A percentile compares a stretch with the other conserved stretches of the same genome.
Evolutionary conservation across 2,797 vertebrate species (phyloP).

Genomic region (Acanthopagrus latus): DNA sequence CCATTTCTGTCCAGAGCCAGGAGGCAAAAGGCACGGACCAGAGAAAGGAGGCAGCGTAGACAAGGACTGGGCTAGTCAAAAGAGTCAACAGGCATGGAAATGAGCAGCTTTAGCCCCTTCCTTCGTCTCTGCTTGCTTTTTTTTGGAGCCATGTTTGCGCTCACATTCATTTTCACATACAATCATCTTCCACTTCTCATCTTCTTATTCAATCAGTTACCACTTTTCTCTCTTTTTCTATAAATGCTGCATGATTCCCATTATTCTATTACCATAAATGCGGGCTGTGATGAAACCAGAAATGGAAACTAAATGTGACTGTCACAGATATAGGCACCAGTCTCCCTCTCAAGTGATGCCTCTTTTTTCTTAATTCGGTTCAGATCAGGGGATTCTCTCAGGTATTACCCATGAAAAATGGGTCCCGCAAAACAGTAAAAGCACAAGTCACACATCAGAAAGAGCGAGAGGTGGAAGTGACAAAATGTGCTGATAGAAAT

Average conservation of each 20-base stretch:
- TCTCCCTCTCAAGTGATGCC: slow-evolving; percentile 3
- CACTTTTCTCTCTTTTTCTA: slow-evolving; percentile 7
- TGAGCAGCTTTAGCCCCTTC: slow-evolving; percentile 57
- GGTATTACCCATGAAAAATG: slow-evolving; percentile 1
- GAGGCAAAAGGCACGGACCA: slow-evolving; percentile 67
- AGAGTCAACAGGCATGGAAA: slow-evolving; percentile 78
- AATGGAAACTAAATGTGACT: slow-evolving; percentile 33
- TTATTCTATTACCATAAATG: slow-evolving; percentile 18
- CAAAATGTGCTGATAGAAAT: slow-evolving; percentile 6
- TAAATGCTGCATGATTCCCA: slow-evolving; percentile 26
- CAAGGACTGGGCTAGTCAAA: slow-evolving; percentile 57
- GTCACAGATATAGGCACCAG: slow-evolving; percentile 1
- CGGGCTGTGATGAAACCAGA: slow-evolving; percentile 17
- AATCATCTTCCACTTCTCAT: slow-evolving; percentile 10
- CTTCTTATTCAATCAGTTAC: slow-evolving; percentile 11
- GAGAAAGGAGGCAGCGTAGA: slow-evolving; percentile 62
- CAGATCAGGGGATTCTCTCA: slow-evolving; percentile 4
- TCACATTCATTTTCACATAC: slow-evolving; percentile 28
- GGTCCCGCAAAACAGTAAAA: slow-evolving; percentile 6
- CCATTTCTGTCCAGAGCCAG: slow-evolving; percentile 77
- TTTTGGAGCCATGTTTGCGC: slow-evolving; percentile 6
- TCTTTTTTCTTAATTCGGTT: slow-evolving; percentile 6
- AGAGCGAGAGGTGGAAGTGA: slow-evolving; percentile 19
- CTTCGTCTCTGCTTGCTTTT: slow-evolving; percentile 2
- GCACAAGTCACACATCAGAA: slow-evolving; percentile 29